These are phyloP conservation scores for Fabriciana adippe DNA, from an alignment of 2,888 invertebrate genomes.

Conservation along the genomic window DNA sequence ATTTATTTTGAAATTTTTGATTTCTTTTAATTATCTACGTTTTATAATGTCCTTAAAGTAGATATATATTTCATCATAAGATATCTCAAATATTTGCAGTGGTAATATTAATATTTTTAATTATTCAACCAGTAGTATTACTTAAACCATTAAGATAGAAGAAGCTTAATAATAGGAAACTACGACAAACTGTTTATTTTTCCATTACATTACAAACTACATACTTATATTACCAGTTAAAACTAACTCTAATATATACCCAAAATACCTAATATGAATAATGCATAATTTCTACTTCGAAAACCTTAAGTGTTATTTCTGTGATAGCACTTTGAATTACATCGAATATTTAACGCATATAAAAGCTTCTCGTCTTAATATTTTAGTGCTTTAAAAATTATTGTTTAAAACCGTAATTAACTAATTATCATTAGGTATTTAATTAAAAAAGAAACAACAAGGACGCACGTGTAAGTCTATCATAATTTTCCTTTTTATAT, in stretches of 20 bases:
- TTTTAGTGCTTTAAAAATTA: conserved; percentile 79
- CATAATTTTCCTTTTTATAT: conserved; percentile 82
- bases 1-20: conserved; percentile 81
- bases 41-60: conserved; percentile 84
- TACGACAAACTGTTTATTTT: conserved; percentile 80
- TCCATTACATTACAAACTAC: conserved; percentile 82
- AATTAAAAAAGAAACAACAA: conserved; percentile 69
- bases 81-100: conserved; percentile 83
- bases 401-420: conserved; percentile 83
- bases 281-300: conserved; percentile 80
- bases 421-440: conserved; percentile 82
- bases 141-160: conserved; percentile 82
- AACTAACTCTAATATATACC: conserved; percentile 82
- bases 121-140: conserved; percentile 82
- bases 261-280: conserved; percentile 83
- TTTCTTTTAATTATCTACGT: conserved; percentile 84
- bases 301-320: conserved; percentile 70
- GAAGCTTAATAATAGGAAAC: conserved; percentile 83
- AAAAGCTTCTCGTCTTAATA: conserved; percentile 74
- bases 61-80: conserved; percentile 83
- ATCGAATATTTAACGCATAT: conserved; percentile 75
- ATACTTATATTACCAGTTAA: conserved; percentile 81
- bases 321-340: conserved; percentile 76
- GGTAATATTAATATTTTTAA: conserved; percentile 82
- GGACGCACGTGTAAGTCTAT: conserved; percentile 79